Evolutionary conservation across 2,797 vertebrate species (phyloP), one percentile per base, ranked within the genome.

Genomic region (Poliocrania exsul): DNA sequence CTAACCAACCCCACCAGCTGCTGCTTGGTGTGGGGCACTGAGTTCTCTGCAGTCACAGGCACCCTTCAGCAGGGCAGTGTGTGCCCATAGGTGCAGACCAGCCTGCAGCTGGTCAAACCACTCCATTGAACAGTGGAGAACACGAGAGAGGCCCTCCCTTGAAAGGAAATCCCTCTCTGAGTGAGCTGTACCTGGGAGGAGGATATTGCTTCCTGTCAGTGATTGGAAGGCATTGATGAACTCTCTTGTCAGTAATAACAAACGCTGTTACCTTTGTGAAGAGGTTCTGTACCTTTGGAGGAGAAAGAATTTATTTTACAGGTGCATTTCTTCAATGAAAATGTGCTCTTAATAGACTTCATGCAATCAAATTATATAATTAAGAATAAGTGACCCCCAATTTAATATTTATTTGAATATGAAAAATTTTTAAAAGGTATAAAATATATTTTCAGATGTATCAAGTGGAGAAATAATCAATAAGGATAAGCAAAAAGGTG

Each of bases 31-130:
- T 29, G 9, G 31, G 29, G 6, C 13, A 18, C 11, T 19, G 10
- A n/a, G 14, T n/a, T 18, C 24, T 42, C 29, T 17, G 11, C n/a
- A 38, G 29, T 29, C 20, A n/a, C 26, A 51, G n/a, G 13, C 0
- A 1, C 21, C 21, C 54, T 50, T 44, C 81, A 77, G 37, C 6
- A 17, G 21, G 6, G 11, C 6, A 9, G 12, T 2, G 0, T 6
- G 4, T 51, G 11, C 7, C 24, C 42, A 38, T 3, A 21, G 3
- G 3, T 50, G 31, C 47, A 50, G 23, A 42, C 7, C 28, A 74
- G 25, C 50, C 35, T 56, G 28, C 31, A 67, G 24, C 4, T 10
- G 10, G 16, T 61, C 16, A 60, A 66, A 81, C 4, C 15, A 31
- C 17, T 33, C 13, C 42, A 10, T 0, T 7, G 12, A 71, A 31